phyloP scores from a whole-genome alignment of 2,888 invertebrate species.

The Autographa pulchrina region DNA sequence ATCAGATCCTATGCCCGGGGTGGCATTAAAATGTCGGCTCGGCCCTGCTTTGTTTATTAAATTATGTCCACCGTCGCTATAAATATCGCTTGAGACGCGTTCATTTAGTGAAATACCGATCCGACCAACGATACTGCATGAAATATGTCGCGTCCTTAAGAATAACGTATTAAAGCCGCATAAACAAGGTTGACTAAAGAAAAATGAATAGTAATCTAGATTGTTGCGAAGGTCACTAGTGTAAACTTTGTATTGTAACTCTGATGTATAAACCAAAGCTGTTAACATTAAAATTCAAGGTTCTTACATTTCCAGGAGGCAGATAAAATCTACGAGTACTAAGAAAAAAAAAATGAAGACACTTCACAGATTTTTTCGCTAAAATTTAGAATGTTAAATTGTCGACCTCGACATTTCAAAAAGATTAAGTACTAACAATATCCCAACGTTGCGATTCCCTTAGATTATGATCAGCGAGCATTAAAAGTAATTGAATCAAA shows the following conservation, averaged over 20 bases:
- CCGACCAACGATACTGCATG: slow-evolving; percentile 83
- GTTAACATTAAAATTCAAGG: neutral
- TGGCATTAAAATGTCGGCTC: slow-evolving; percentile 85
- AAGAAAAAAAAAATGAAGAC: slow-evolving; percentile 9
- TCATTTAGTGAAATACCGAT: slow-evolving; percentile 89
- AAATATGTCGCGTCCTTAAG: slow-evolving; percentile 83
- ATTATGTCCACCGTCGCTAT: slow-evolving; percentile 87
- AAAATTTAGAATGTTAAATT: slow-evolving; percentile 47
- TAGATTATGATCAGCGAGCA: slow-evolving; percentile 73
- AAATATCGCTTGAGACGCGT: slow-evolving; percentile 84
- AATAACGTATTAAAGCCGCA: slow-evolving; percentile 77
- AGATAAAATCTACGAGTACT: neutral
- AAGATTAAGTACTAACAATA: slow-evolving; percentile 67
- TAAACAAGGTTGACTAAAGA: slow-evolving; percentile 74
- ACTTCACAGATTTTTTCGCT: slow-evolving; percentile 19
- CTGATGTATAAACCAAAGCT: slow-evolving; percentile 8
- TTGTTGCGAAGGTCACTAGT: slow-evolving; percentile 63
- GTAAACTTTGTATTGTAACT: slow-evolving; percentile 42
- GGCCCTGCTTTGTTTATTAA: slow-evolving; percentile 89
- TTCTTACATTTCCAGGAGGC: neutral
- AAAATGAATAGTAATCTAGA: slow-evolving; percentile 77
- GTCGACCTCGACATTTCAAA: slow-evolving; percentile 49
- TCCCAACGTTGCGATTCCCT: slow-evolving; percentile 66
- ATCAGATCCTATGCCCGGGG: slow-evolving; percentile 87
- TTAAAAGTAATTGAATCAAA: slow-evolving; percentile 87